Evolutionary conservation across 1,140 invertebrate genomes (phyloP), one percentile per base, ranked within the genome.

Genomic region (Apocrypta bakeri): DNA sequence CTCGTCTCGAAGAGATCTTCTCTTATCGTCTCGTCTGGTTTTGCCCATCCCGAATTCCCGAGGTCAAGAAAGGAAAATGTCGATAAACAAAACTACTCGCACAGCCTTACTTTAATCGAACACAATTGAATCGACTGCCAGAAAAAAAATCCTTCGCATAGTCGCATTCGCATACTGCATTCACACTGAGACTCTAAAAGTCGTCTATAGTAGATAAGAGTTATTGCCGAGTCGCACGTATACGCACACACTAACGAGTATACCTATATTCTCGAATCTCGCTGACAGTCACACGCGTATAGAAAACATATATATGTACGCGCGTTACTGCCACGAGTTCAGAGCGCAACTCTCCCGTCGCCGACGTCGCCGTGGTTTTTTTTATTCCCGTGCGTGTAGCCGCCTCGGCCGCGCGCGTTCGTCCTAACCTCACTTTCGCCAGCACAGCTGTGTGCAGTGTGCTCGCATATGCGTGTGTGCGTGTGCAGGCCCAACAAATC

Each of bases 321-420:
- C 21, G 56, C 27, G n/a, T n/a, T n/a, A 24, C 27, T 75, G 73
- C 56, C 73, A 75, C 73, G 73, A 75, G 73, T 75, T 61, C 73
- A 61, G 33, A 14, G 31, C 61, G 8, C 42, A 2, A 4, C 3
- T 63, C n/a, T n/a, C n/a, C n/a, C n/a, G n/a, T n/a, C n/a, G n/a
- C n/a, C n/a, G n/a, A n/a, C n/a, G n/a, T n/a, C n/a, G n/a, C n/a
- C n/a, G n/a, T n/a, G n/a, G n/a, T 27, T n/a, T 61, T 75, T 61
- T 31, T 56, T 56, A n/a, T 56, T 56, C 17, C 11, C 48, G 14
- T 31, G 27, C 27, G 31, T 25, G 1, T 14, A 61, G 4, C 7
- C 3, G 21, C 48, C 48, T 2, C 48, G 48, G 48, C 48, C 48
- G 63, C 63, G 63, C 63, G 63, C 63, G 25, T 6, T 25, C 2